Base-by-base conservation (phyloP, 2,113 vertebrate species). In the Tetraodon nigroviridis region DNA sequence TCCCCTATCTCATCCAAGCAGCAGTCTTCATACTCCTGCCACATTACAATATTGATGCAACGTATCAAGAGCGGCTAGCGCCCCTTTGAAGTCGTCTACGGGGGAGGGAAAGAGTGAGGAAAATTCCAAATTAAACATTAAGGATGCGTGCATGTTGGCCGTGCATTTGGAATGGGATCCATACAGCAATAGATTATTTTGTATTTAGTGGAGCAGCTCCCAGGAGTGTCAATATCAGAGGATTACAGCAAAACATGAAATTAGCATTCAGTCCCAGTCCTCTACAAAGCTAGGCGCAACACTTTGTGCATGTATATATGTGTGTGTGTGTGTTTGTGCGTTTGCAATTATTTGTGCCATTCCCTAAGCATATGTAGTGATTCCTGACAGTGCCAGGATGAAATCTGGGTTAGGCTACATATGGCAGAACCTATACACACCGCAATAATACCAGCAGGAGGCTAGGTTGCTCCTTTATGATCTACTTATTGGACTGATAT, bases 171-270 rank as follows among this genome's bases (percentile, higher is more conserved):
- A 87, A 88, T 82, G 79, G 89, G 83, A 90, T 90, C 88, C 87
- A 89, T 89, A 88, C 85, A 85, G 89, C 88, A 89, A 90, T 88
- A 90, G 83, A 90, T 90, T 89, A 90, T 89, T 89, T 90, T 88
- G 81, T 88, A 89, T 91, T 90, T 90, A 91, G 83, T 90, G 82
- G 90, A 91, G 89, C 88, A 89, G 90, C 85, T 91, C 90, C 88
- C 90, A 89, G 80, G 87, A 91, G 90, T 89, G 87, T 89, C 87
- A 87, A 88, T 90, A 91, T 91, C 89, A 90, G 87, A 91, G 87
- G 88, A 91, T 91, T 89, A 91, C 84, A 88, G 87, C 83, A 90
- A 90, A 91, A 91, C 87, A 90, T 73, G 74, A 89, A 91, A 90
- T 91, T 91, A 90, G 88, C 87, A 91, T 91, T 89, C 89, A 90